Conservation (phyloP, 2,113 vertebrate genomes). For the Pipa parva region DNA sequence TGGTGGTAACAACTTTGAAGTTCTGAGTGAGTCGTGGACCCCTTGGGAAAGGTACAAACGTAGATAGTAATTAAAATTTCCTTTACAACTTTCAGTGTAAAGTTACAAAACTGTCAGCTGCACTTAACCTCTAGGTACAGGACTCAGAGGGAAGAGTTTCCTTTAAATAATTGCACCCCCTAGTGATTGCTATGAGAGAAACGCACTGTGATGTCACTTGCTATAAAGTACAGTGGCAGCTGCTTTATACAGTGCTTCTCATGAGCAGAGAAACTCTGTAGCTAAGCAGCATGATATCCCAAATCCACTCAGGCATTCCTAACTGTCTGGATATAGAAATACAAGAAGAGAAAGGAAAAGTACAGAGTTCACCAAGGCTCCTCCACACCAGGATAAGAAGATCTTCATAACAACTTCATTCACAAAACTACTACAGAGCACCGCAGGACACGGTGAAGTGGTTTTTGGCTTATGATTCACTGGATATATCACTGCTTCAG, state of each 20-base stretch:
- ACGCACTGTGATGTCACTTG: constrained; percentile 18
- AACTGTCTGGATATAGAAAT: background rate
- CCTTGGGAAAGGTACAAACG: constrained; percentile 7
- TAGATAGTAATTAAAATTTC: constrained; percentile 5
- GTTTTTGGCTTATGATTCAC: background rate
- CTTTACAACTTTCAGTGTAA: background rate
- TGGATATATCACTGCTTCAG: background rate
- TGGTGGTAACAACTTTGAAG: background rate
- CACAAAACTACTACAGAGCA: background rate
- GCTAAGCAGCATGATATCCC: constrained; percentile 29
- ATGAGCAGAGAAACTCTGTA: constrained; percentile 4
- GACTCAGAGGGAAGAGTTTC: background rate
- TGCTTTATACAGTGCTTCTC: constrained; percentile 4
- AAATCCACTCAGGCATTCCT: constrained; percentile 1
- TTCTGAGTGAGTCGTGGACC: background rate
- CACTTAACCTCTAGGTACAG: background rate
- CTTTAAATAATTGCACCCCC: background rate
- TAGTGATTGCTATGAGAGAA: background rate
- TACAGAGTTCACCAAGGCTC: background rate
- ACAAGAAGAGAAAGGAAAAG: background rate
- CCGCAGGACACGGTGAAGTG: background rate
- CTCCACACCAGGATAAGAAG: background rate
- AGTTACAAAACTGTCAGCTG: too few species aligned
- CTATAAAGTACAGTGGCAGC: background rate
- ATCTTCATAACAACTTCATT: background rate